A percentile compares a stretch with the other conserved stretches of the same genome.
Conservation (phyloP, 2,888 invertebrate genomes). For the Tinea pellionella region DNA sequence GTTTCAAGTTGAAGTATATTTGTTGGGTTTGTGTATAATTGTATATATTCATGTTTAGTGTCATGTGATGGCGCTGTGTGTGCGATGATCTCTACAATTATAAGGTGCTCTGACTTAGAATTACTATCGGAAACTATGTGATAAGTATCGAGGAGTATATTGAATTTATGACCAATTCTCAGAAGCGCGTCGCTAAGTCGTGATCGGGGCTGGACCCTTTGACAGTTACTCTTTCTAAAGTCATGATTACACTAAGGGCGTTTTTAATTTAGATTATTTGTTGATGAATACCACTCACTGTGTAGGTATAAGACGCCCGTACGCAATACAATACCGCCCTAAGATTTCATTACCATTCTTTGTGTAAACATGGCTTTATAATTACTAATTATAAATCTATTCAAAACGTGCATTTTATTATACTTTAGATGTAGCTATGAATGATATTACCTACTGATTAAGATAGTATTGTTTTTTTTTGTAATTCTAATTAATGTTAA, state of each 20-base stretch:
- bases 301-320: too few relatives aligned
- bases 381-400: not conserved
- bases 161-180: conserved; percentile 11
- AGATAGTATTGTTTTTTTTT: not conserved
- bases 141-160: conserved; percentile 31
- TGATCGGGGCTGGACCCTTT: conserved; percentile 45
- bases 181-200: not conserved
- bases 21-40: not conserved
- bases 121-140: conserved; percentile 56
- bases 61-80: conserved; percentile 58
- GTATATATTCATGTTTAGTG: conserved; percentile 27
- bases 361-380: not conserved
- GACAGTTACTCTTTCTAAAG: not conserved
- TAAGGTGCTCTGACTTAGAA: conserved; percentile 69
- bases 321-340: too few relatives aligned
- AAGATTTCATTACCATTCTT: not conserved
- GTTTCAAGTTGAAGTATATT: not conserved
- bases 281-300: too few relatives aligned
- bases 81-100: conserved; percentile 69
- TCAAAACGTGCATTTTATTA: conserved; percentile 7
- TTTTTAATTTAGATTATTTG: too few relatives aligned
- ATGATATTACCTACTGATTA: conserved; percentile 10
- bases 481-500: not conserved
- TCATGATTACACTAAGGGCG: not conserved
- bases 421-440: conserved; percentile 6